A percentile compares a stretch with the other conserved stretches of the same genome.
phyloP scores from a whole-genome alignment of 2,113 vertebrate species.

The Alosa alosa region DNA sequence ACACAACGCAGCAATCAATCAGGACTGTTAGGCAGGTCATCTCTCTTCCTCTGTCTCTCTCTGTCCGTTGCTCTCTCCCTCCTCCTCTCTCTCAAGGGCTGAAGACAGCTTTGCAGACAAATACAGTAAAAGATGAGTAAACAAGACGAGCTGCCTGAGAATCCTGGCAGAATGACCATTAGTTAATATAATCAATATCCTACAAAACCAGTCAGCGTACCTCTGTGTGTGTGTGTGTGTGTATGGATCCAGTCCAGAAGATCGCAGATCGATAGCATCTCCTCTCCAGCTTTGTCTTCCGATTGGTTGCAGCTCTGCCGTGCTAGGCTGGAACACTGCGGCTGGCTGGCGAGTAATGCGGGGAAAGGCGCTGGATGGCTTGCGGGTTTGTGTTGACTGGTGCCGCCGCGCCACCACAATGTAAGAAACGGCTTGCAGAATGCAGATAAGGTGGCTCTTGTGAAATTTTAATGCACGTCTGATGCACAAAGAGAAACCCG shows the following conservation, averaged over 20 bases:
- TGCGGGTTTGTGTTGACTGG: neutral
- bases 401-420: neutral
- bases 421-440: constrained; percentile 11
- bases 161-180: neutral
- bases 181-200: neutral
- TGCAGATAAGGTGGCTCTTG: constrained; percentile 62
- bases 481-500: constrained; percentile 49
- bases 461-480: constrained; percentile 74
- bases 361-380: neutral
- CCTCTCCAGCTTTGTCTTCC: neutral
- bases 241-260: neutral
- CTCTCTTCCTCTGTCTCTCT: neutral
- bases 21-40: neutral
- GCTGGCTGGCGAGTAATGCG: neutral
- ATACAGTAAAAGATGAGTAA: neutral
- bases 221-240: neutral
- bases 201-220: neutral
- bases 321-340: neutral
- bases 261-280: neutral
- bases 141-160: neutral
- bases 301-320: neutral
- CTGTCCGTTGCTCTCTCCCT: neutral
- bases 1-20: constrained; percentile 36
- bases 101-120: neutral
- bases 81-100: neutral